Conservation (phyloP, 2,888 invertebrate genomes). For the Sussaba pulchella region DNA sequence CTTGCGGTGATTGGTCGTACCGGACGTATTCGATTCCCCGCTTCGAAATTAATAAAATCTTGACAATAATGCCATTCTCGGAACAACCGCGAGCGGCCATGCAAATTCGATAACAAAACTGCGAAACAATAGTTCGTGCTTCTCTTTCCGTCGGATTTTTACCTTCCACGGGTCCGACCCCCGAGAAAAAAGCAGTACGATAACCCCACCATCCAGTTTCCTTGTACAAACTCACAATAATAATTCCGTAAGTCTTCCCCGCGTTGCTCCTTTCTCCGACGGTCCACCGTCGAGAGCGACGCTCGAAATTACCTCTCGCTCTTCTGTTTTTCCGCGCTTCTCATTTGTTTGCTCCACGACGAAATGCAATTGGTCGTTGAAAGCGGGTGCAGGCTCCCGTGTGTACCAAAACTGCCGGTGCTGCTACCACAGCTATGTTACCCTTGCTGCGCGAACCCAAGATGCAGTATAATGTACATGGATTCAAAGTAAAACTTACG, state of each 20-base stretch:
- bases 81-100: slow-evolving; percentile 73
- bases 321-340: slow-evolving; percentile 69
- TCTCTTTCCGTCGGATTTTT: slow-evolving; percentile 39
- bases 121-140: slow-evolving; percentile 65
- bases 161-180: slow-evolving; percentile 9
- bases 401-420: slow-evolving; percentile 5
- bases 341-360: slow-evolving; percentile 79
- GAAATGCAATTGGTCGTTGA: slow-evolving; percentile 76
- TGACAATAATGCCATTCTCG: slow-evolving; percentile 69
- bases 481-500: slow-evolving; percentile 5
- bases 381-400: slow-evolving; percentile 70
- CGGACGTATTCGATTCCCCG: slow-evolving; percentile 71
- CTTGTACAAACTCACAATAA: slow-evolving; percentile 61
- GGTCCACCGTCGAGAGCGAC: slow-evolving; percentile 42
- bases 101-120: slow-evolving; percentile 77
- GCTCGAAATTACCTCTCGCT: slow-evolving; percentile 61
- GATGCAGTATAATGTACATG: slow-evolving; percentile 1
- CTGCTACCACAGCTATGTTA: not conserved
- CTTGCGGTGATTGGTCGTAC: slow-evolving; percentile 64
- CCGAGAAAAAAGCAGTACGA: slow-evolving; percentile 17
- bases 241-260: slow-evolving; percentile 71
- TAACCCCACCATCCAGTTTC: slow-evolving; percentile 55
- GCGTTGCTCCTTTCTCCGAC: slow-evolving; percentile 68
- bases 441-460: slow-evolving; percentile 3
- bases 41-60: slow-evolving; percentile 71